These are phyloP conservation scores for Meloidogyne exigua DNA, from an alignment of 1,140 invertebrate genomes.

Conservation along the genomic window DNA sequence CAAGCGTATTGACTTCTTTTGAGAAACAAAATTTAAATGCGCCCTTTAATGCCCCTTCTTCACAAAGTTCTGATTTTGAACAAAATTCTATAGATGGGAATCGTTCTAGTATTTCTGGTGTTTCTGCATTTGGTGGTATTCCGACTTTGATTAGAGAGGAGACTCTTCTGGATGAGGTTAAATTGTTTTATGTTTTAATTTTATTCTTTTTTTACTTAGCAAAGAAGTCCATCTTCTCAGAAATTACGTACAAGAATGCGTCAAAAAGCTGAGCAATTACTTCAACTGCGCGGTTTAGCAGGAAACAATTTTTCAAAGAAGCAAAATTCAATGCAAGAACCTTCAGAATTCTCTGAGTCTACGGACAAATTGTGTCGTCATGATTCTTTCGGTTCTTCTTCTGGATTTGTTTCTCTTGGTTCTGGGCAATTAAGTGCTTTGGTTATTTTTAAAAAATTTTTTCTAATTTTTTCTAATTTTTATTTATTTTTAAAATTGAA, in stretches of 20 bases:
- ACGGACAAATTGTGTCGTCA: constrained; percentile 27
- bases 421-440: constrained; percentile 34
- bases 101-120: background rate
- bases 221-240: background rate
- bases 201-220: background rate
- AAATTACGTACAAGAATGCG: constrained; percentile 24
- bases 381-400: constrained; percentile 43
- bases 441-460: constrained; percentile 10
- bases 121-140: constrained; percentile 4
- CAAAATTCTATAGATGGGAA: background rate
- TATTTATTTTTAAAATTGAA: background rate
- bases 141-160: background rate
- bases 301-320: constrained; percentile 3
- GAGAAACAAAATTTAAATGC: background rate
- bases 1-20: background rate
- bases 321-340: constrained; percentile 10
- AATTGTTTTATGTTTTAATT: background rate
- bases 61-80: background rate
- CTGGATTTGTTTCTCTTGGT: constrained; percentile 41
- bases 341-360: constrained; percentile 22
- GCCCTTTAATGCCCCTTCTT: background rate
- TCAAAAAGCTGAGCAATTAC: constrained; percentile 33
- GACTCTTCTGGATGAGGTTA: background rate
- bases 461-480: background rate
- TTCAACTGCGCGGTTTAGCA: constrained; percentile 11